A percentile compares a stretch with the other conserved stretches of the same genome.
These are phyloP conservation scores for Euwallacea similis DNA, from an alignment of 1,140 invertebrate genomes.

Conservation along the genomic window DNA sequence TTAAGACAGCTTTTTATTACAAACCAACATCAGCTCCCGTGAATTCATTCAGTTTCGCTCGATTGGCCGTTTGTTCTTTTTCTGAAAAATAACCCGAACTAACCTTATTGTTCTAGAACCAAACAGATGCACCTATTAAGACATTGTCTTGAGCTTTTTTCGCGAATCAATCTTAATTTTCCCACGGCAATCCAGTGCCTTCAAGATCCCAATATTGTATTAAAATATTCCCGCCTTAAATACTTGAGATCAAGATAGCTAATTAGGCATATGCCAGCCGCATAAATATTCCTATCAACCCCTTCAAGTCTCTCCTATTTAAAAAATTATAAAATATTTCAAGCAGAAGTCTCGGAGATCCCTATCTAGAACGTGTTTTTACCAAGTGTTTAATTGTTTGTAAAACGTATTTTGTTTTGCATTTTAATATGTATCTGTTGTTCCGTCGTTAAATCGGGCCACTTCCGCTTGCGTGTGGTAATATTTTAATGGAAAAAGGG, in stretches of 20 bases:
- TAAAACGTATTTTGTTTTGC: slow-evolving; percentile 27
- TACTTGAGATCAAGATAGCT: slow-evolving; percentile 18
- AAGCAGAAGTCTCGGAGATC: slow-evolving; percentile 13
- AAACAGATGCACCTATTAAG: too few relatives aligned
- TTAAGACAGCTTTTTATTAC: too few relatives aligned
- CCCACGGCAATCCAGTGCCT: too few relatives aligned
- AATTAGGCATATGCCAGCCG: slow-evolving; percentile 20
- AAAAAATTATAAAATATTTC: slow-evolving; percentile 28
- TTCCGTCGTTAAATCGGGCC: slow-evolving; percentile 18
- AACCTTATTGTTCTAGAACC: too few relatives aligned
- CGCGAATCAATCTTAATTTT: too few relatives aligned
- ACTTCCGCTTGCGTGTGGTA: slow-evolving; percentile 18
- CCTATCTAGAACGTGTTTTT: slow-evolving; percentile 21
- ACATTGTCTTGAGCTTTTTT: too few relatives aligned
- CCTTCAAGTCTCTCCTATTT: slow-evolving; percentile 21
- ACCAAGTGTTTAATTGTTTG: slow-evolving; percentile 34
- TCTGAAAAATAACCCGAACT: too few relatives aligned
- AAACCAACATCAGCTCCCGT: too few relatives aligned
- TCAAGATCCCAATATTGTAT: too few relatives aligned
- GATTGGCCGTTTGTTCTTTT: too few relatives aligned
- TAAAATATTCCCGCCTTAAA: slow-evolving; percentile 5
- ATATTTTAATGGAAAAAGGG: too few relatives aligned
- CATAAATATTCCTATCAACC: slow-evolving; percentile 22
- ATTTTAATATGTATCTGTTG: slow-evolving; percentile 19
- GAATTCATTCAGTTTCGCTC: too few relatives aligned